These are phyloP conservation scores for Seira ritae DNA, from an alignment of 2,888 invertebrate species.

Conservation along the genomic window DNA sequence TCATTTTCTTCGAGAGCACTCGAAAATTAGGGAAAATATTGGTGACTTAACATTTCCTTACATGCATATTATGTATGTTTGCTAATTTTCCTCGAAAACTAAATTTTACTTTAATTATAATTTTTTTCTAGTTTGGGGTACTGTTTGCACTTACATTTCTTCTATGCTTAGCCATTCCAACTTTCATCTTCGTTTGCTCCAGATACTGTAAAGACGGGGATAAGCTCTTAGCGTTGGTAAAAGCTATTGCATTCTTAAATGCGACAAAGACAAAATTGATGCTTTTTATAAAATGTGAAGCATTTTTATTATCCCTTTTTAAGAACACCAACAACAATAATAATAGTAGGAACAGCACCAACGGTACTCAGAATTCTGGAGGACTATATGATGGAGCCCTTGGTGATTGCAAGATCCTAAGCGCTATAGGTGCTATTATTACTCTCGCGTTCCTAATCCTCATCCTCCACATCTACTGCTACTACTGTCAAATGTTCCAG, in stretches of 20 bases:
- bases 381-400: too few species aligned
- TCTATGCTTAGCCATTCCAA: not conserved
- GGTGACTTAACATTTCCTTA: too few species aligned
- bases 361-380: too few species aligned
- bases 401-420: not conserved
- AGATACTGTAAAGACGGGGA: conserved; percentile 20
- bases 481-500: not conserved
- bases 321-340: too few species aligned
- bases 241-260: not conserved
- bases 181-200: not conserved
- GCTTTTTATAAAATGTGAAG: too few species aligned
- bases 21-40: conserved; percentile 24
- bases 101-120: not conserved
- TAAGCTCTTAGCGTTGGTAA: not conserved
- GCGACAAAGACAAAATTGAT: not conserved
- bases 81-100: too few species aligned
- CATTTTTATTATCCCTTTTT: too few species aligned
- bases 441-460: not conserved
- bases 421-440: not conserved
- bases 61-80: too few species aligned
- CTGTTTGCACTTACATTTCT: not conserved
- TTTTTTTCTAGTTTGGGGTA: not conserved
- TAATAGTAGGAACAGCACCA: too few species aligned
- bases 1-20: conserved; percentile 40
- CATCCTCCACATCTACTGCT: conserved; percentile 6